Base-by-base conservation (phyloP, 2,113 vertebrate species). In the Malurus melanocephalus region DNA sequence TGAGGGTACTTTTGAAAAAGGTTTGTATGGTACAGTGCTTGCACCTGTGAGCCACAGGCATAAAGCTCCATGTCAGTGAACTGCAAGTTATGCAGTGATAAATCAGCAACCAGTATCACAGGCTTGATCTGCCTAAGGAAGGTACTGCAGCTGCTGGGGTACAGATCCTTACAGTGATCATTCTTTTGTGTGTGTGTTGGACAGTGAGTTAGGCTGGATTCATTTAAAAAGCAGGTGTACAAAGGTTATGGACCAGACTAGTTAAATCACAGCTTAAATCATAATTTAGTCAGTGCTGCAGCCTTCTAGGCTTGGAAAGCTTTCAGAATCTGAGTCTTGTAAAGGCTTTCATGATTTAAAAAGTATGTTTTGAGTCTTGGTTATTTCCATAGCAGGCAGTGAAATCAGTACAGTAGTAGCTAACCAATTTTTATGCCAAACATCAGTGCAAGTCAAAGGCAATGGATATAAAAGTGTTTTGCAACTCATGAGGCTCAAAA, bases 31-130 rank as follows among this genome's bases (percentile, higher is more conserved):
- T 69, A 73, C 82, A 87, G 30, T 85, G 78, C 87, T 90, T 82
- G 59, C 85, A 92, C 89, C 78, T 95, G 81, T 85, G 82, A 91
- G 85, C 90, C 71, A 16, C 62, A 69, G 86, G 77, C 80, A 55
- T 51, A 35, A 64, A 79, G 42, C 21, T 84, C 13, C 20, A 2
- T 66, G 51, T 68, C 85, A 80, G 28, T 79, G 59, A 42, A 18
- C 33, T 65, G 51, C 45, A 67, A 56, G 35, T 62, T 38, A 56
- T 64, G 48, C 75, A 62, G 72, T 27, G 32, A 42, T 88, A 87
- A 85, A 64, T 80, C 77, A 91, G 69, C 77, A 80, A 14, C 7
- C 35, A 60, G 16, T 82, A 60, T 55, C 11, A 2, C 45, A 78
- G 73, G 33, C 33, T 60, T 68, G 23, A 46, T 79, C 42, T 84